A percentile compares a stretch with the other conserved stretches of the same genome.
phyloP scores from a whole-genome alignment of 2,113 vertebrate species.

The Elaphurus davidianus region DNA sequence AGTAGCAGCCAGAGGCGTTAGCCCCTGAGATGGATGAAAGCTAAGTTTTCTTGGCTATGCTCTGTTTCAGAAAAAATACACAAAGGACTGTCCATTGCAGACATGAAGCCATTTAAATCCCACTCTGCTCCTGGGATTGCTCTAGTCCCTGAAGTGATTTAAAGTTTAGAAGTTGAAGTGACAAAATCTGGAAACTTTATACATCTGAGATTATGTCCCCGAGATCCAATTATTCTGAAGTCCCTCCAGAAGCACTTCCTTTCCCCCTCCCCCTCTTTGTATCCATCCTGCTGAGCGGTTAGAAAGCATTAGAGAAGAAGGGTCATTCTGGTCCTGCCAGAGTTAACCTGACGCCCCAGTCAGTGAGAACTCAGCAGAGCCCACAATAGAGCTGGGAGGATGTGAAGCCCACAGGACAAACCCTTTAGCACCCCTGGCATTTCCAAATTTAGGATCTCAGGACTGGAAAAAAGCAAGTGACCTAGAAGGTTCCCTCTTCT shows the following conservation, averaged over 20 bases:
- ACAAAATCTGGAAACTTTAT: slow-evolving; percentile 48
- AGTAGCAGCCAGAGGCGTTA: background rate
- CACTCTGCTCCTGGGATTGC: background rate
- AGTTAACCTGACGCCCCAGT: background rate
- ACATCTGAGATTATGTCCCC: slow-evolving; percentile 49
- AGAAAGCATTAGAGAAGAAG: background rate
- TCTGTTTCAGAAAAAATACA: slow-evolving; percentile 5
- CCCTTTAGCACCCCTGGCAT: background rate
- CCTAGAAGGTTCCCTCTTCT: background rate
- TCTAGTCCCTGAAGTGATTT: slow-evolving; percentile 62
- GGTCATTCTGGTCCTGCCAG: background rate
- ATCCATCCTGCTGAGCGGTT: background rate
- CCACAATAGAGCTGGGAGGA: background rate
- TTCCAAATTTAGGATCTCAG: background rate
- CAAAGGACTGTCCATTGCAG: background rate
- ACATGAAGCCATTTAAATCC: slow-evolving; percentile 39
- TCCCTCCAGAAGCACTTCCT: slow-evolving; percentile 18
- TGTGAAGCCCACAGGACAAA: background rate
- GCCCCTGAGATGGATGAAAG: background rate
- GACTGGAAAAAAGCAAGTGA: background rate
- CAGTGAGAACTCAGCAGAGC: background rate
- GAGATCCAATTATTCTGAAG: slow-evolving; percentile 61
- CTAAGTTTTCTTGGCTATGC: background rate
- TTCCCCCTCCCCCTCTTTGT: background rate
- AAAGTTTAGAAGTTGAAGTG: slow-evolving; percentile 49